Percentiles rank a stretch among this genome's conserved stretches.
These are phyloP conservation scores for Gobionotothen gibberifrons DNA, from an alignment of 2,797 vertebrate species.

Conservation along the genomic window DNA sequence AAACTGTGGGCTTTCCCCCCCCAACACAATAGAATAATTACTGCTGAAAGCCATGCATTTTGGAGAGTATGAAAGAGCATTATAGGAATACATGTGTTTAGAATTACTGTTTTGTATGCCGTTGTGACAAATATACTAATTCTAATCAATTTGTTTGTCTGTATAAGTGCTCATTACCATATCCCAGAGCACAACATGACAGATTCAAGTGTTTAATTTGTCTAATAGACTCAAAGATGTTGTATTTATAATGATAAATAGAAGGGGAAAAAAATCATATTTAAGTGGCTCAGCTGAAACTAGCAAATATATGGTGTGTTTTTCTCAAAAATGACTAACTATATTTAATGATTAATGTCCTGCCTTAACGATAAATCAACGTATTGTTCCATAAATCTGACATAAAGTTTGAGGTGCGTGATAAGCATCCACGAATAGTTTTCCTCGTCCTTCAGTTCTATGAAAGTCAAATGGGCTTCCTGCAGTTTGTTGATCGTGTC, in stretches of 20 bases:
- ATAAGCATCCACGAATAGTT: background rate
- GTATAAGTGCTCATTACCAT: background rate
- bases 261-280: background rate
- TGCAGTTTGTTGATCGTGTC: background rate
- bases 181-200: background rate
- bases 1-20: background rate
- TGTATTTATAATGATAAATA: background rate
- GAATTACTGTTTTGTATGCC: background rate
- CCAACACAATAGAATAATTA: background rate
- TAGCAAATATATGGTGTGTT: background rate
- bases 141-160: background rate
- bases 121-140: background rate
- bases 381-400: background rate
- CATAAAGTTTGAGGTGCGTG: background rate
- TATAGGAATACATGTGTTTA: background rate
- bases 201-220: background rate
- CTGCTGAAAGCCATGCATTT: background rate
- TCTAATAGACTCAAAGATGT: background rate
- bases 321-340: background rate
- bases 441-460: background rate
- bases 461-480: constrained; percentile 15
- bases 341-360: background rate
- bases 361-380: background rate
- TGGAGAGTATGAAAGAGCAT: background rate
- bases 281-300: background rate